Evolutionary conservation across 2,888 invertebrate species (phyloP).

Genomic region (Microctonus aethiopoides): DNA sequence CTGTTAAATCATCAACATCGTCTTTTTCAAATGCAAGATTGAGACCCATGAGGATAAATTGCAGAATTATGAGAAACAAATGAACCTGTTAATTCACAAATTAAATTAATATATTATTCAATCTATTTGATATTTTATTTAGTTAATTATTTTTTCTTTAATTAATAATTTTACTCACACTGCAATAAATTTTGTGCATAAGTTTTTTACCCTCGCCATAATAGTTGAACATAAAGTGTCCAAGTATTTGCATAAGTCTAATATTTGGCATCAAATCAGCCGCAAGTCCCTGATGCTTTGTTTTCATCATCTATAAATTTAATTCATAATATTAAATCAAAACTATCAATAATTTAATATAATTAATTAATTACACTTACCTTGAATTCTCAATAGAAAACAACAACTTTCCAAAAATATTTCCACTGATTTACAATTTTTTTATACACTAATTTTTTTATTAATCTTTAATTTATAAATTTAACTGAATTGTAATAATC

Average conservation of each 20-base stretch:
- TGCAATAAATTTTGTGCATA: conserved; percentile 63
- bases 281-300: conserved; percentile 78
- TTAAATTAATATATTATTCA: background rate
- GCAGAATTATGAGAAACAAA: conserved; percentile 72
- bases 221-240: conserved; percentile 85
- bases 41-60: conserved; percentile 74
- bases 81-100: conserved; percentile 64
- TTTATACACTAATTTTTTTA: no score
- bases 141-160: background rate
- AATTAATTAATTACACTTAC: conserved; percentile 2
- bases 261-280: conserved; percentile 88
- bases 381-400: background rate
- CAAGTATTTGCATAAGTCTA: conserved; percentile 79
- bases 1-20: conserved; percentile 78
- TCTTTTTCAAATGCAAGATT: conserved; percentile 80
- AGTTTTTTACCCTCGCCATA: conserved; percentile 67
- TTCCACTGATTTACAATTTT: no score
- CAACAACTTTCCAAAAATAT: background rate
- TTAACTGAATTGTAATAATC: no score
- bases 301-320: conserved; percentile 70
- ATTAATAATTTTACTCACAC: conserved; percentile 53
- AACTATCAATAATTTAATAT: conserved; percentile 7
- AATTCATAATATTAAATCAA: background rate
- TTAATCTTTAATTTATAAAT: no score
- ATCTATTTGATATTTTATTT: no score